Percentiles rank a stretch among this genome's conserved stretches.
These are phyloP conservation scores for Aplocera efformata DNA, from an alignment of 2,888 invertebrate species.

Conservation along the genomic window DNA sequence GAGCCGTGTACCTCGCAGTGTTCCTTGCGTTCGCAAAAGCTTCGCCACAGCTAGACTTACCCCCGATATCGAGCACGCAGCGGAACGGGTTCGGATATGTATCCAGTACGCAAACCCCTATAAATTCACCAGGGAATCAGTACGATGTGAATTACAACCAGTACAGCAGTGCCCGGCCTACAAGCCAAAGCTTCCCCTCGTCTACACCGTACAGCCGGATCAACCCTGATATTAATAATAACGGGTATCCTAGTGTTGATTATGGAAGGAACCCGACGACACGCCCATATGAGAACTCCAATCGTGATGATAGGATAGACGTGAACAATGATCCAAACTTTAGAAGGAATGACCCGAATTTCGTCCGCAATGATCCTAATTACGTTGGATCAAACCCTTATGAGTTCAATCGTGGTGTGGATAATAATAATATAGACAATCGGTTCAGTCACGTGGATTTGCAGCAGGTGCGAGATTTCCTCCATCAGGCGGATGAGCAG, in stretches of 20 bases:
- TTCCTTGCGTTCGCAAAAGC: conserved; percentile 36
- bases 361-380: conserved; percentile 67
- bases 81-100: conserved; percentile 52
- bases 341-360: conserved; percentile 74
- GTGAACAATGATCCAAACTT: conserved; percentile 70
- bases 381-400: conserved; percentile 67
- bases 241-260: conserved; percentile 63
- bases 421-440: conserved; percentile 58
- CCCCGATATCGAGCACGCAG: conserved; percentile 68
- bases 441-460: conserved; percentile 65
- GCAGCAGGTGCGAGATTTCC: conserved; percentile 77
- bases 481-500: conserved; percentile 86
- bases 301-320: conserved; percentile 69
- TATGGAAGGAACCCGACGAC: conserved; percentile 52
- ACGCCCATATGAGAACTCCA: conserved; percentile 54
- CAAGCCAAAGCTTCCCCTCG: conserved; percentile 14
- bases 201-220: conserved; percentile 48
- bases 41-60: conserved; percentile 77
- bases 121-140: conserved; percentile 67
- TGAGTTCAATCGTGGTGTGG: conserved; percentile 61
- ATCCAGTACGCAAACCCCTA: conserved; percentile 60
- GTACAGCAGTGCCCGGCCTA: conserved; percentile 56
- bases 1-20: conserved; percentile 28
- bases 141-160: conserved; percentile 58
- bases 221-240: conserved; percentile 71